A percentile compares a stretch with the other conserved stretches of the same genome.
Evolutionary conservation across 2,888 invertebrate genomes (phyloP).

Genomic region (Buathra laborator): DNA sequence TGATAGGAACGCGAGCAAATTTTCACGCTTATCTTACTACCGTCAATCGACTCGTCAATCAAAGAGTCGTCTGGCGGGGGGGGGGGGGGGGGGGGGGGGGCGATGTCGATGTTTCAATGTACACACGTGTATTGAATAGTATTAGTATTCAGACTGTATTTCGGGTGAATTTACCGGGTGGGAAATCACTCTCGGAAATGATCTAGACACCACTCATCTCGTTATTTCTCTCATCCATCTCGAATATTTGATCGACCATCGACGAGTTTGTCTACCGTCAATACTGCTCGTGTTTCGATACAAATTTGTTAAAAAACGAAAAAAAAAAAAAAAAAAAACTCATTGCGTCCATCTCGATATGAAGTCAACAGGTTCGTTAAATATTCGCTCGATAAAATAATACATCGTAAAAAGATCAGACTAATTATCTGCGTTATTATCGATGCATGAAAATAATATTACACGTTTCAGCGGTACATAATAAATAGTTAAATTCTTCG

Average conservation of each 20-base stretch:
- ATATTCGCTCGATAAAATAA: neutral
- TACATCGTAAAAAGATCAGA: neutral
- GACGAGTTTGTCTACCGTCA: neutral
- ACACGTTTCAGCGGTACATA: neutral
- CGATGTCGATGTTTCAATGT: neutral
- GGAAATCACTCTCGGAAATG: constrained; percentile 63
- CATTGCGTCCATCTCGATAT: neutral
- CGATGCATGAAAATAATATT: neutral
- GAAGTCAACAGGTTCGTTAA: neutral
- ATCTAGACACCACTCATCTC: constrained; percentile 53
- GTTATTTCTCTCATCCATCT: constrained; percentile 10
- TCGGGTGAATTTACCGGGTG: constrained; percentile 31
- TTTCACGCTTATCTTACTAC: neutral
- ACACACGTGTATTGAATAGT: neutral
- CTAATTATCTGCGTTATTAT: neutral
- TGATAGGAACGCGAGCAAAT: neutral
- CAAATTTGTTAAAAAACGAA: neutral
- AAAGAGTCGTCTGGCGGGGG: neutral
- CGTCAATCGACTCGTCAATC: neutral
- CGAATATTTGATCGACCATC: constrained; percentile 34
- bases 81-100: no score
- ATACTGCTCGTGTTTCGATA: neutral
- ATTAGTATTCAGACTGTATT: constrained; percentile 6
- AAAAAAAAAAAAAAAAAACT: neutral
- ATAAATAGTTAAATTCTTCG: neutral